Base-by-base conservation (phyloP, 1,140 invertebrate species). In the Cyclargus thomasi region DNA sequence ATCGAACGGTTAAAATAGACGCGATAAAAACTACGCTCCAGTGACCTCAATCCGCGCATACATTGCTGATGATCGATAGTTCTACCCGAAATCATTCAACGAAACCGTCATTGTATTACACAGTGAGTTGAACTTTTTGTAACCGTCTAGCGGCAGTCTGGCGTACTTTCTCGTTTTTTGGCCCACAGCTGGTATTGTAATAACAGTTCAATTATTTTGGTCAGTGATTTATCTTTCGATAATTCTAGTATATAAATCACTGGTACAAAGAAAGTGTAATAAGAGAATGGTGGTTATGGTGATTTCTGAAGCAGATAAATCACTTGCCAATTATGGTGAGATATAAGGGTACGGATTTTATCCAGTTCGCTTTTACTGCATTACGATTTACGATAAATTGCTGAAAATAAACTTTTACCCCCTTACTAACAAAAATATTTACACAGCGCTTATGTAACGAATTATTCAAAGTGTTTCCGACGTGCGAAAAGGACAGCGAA, bases 121-220 rank as follows among this genome's bases (percentile, higher is more conserved):
- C 8, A 21, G 55, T 11, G 18, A 21, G 18, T 59, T 59, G 55
- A 59, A 20, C 55, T 59, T 59, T 59, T 59, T 59, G 5, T 17
- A 20, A 65, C 62, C 64, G 86, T 89, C 86, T 89, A 76, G 79
- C 75, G 73, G 65, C 79, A 71, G 84, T 87, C 85, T 88, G 80
- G 73, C 78, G 82, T 71, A 88, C 84, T 88, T 89, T 89, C 85
- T 73, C 79, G 77, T 76, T 78, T 75, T 81, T 86, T 84, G 81
- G 79, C 71, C 75, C 76, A 70, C 63, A 70, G 72, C 73, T 68
- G 39, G 39, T 47, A 81, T 85, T 85, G 78, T 83, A 77, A 77
- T 84, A 67, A 79, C 76, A 78, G 67, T 76, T 67, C 73, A 79
- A 85, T 85, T 81, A 83, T 80, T 79, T 76, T 68, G 63, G 67